Base-by-base conservation (phyloP, 2,888 invertebrate genomes). In the Caenorhabditis doughertyi region DNA sequence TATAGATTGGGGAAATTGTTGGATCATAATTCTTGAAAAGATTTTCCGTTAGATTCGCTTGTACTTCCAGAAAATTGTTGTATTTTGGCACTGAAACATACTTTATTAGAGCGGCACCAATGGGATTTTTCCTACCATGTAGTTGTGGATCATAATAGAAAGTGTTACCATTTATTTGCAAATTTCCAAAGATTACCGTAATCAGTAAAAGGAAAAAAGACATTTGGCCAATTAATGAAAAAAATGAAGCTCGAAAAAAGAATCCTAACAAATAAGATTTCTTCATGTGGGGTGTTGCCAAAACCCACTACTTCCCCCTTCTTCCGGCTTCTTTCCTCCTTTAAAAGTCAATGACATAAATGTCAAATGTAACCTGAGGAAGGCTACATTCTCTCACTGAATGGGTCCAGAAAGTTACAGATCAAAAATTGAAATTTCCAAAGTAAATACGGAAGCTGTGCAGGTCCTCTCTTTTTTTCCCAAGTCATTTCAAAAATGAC, bases 21-120 rank as follows among this genome's bases (percentile, higher is more conserved):
- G 55, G 44, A 32, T 74, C 47, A 47, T 74, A 74, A 8, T 65
- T 35, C 3, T 18, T 9, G 21, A 74, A 65, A 5, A 74, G 25
- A 4, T 65, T 29, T 11, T 62, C 16, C 3, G 44, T 47, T 11
- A 74, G 29, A 2, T 47, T 23, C 0, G 18, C 21, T 25, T 65
- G 65, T 16, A 44, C 55, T n/a, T 74, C 65, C 3, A 74, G 29
- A 23, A 74, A 74, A 4, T 47, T 32, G 21, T 74, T 55, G 47
- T 65, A 65, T 44, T 42, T 25, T 8, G 74, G 65, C 0, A 65
- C 74, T 74, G 29, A 44, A 73, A 39, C 0, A 25, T 21, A 2
- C 3, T 5, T 13, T 21, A 16, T 25, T 27, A 1, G n/a, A n/a
- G n/a, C n/a, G n/a, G n/a, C n/a, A n/a, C 7, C 2, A 13, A 60